Evolutionary conservation across 2,888 invertebrate genomes (phyloP).

Genomic region (Leptopilina drosophilae): DNA sequence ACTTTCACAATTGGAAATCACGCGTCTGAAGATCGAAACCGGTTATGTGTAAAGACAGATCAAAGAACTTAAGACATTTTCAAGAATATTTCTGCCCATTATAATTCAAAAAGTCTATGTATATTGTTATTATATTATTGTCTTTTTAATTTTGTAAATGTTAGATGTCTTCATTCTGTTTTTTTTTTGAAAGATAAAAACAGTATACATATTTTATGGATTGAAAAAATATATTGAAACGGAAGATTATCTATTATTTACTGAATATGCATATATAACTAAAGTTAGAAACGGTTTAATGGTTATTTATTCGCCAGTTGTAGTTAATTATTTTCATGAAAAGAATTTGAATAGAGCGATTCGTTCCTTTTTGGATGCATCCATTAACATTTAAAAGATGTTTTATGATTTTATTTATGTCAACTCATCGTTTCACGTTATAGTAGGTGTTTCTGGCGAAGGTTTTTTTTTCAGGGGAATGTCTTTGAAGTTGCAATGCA

Average conservation of each 20-base stretch:
- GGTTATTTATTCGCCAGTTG: no score
- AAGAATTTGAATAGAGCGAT: neutral
- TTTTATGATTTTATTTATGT: constrained; percentile 28
- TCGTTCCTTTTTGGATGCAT: constrained; percentile 7
- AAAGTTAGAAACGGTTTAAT: neutral
- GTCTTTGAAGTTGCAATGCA: constrained; percentile 19
- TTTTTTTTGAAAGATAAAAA: no score
- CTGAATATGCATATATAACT: no score
- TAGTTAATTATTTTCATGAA: neutral
- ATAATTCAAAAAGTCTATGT: neutral
- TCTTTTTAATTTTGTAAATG: no score
- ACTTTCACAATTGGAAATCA: constrained; percentile 53
- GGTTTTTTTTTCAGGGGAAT: constrained; percentile 19
- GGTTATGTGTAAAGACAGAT: constrained; percentile 43
- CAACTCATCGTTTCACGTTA: constrained; percentile 6
- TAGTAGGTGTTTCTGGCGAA: constrained; percentile 16
- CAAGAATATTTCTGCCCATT: constrained; percentile 32
- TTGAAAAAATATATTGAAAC: no score
- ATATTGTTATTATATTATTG: neutral
- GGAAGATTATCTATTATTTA: no score
- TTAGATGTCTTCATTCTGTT: no score
- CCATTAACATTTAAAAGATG: constrained; percentile 26
- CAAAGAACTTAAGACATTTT: constrained; percentile 42
- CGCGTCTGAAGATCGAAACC: constrained; percentile 47
- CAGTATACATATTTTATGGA: no score